A percentile compares a stretch with the other conserved stretches of the same genome.
Evolutionary conservation across 2,797 vertebrate genomes (phyloP).

Genomic region (Aphelocoma californica): DNA sequence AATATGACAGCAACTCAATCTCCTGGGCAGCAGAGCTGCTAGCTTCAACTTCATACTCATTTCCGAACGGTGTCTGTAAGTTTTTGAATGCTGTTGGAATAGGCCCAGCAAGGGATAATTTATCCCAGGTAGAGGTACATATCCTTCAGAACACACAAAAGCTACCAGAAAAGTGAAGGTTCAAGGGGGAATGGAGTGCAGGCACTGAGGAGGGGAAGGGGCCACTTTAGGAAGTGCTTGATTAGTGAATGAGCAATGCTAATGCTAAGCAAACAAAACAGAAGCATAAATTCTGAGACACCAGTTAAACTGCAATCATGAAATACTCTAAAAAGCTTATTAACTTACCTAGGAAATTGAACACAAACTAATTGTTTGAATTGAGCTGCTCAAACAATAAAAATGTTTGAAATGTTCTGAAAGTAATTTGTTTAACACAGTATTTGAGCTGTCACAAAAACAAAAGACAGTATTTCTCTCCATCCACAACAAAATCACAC

Average conservation of each 20-base stretch:
- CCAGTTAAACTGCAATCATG: background rate
- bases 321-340: conserved; percentile 9
- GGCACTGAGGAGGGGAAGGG: background rate
- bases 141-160: background rate
- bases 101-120: conserved; percentile 13
- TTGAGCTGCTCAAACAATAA: conserved; percentile 11
- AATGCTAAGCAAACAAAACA: background rate
- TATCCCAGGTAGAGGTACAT: background rate
- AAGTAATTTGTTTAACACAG: conserved; percentile 19
- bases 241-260: background rate
- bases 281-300: background rate
- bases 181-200: background rate
- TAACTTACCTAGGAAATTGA: conserved; percentile 4
- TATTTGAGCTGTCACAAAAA: conserved; percentile 14
- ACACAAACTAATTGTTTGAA: background rate
- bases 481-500: background rate
- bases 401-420: background rate
- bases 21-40: conserved; percentile 48
- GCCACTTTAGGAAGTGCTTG: background rate
- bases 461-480: background rate
- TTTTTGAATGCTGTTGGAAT: conserved; percentile 14
- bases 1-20: conserved; percentile 63
- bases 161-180: background rate
- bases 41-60: conserved; percentile 33
- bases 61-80: background rate